A percentile compares a stretch with the other conserved stretches of the same genome.
Evolutionary conservation across 2,888 invertebrate genomes (phyloP).

Genomic region (Chesias legatella): DNA sequence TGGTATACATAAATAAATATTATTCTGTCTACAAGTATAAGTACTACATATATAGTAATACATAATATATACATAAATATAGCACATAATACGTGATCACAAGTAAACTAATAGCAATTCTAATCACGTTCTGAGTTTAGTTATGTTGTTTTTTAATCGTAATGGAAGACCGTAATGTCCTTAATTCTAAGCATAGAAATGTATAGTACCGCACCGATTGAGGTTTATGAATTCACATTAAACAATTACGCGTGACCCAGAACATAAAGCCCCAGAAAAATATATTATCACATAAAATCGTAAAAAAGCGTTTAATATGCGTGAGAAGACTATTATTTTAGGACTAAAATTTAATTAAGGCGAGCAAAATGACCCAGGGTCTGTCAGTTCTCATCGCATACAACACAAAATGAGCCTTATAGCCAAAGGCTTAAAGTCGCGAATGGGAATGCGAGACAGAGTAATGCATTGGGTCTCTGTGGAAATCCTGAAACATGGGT

Average conservation of each 20-base stretch:
- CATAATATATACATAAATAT: too few species aligned
- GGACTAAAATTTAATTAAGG: conserved; percentile 43
- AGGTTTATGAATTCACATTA: conserved; percentile 2
- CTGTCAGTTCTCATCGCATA: conserved; percentile 15
- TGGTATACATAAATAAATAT: too few species aligned
- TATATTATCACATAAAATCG: conserved; percentile 27
- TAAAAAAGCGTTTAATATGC: conserved; percentile 25
- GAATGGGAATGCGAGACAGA: conserved; percentile 24
- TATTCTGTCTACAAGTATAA: too few species aligned
- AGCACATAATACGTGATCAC: too few species aligned
- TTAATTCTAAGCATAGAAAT: too few species aligned
- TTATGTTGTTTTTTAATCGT: too few species aligned
- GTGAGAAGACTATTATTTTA: conserved; percentile 43
- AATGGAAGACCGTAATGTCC: too few species aligned
- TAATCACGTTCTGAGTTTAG: too few species aligned
- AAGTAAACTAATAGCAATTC: too few species aligned
- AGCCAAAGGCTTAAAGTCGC: conserved; percentile 11
- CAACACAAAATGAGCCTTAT: conserved; percentile 15
- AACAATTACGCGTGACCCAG: background rate
- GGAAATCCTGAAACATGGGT: conserved; percentile 47
- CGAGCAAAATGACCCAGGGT: conserved; percentile 27
- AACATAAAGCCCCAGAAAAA: conserved; percentile 11
- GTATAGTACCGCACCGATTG: too few species aligned
- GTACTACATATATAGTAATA: too few species aligned
- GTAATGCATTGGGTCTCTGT: conserved; percentile 24